Percentiles rank a stretch among this genome's conserved stretches.
These are phyloP conservation scores for Campoplex nolae DNA, from an alignment of 2,888 invertebrate species.

Conservation along the genomic window DNA sequence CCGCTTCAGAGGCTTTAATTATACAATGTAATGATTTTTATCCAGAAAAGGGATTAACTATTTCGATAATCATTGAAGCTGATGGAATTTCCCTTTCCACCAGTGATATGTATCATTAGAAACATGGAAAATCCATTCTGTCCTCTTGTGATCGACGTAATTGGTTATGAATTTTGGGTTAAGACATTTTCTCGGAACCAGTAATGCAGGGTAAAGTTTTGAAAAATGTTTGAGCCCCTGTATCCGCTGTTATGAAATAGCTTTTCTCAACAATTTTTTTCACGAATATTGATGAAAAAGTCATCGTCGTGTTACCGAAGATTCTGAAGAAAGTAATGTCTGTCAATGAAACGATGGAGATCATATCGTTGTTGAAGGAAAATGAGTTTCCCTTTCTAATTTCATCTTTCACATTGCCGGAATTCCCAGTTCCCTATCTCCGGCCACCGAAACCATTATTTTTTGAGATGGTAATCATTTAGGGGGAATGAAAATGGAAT, in stretches of 20 bases:
- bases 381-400: neutral
- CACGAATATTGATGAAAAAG: conserved; percentile 11
- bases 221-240: neutral
- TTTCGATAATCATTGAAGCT: neutral
- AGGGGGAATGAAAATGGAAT: neutral
- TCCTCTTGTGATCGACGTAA: neutral
- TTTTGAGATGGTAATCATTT: neutral
- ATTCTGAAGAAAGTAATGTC: neutral
- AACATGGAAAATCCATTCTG: neutral
- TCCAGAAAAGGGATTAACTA: neutral
- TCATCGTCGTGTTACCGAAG: neutral
- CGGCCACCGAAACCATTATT: neutral
- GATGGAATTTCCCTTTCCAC: too few relatives aligned
- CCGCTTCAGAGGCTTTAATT: neutral
- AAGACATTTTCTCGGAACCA: neutral
- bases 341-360: conserved; percentile 10
- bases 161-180: neutral
- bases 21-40: neutral
- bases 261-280: neutral
- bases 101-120: neutral
- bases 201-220: neutral
- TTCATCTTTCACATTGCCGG: neutral
- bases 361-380: neutral
- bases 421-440: neutral
- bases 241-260: neutral